These are phyloP conservation scores for Eupithecia centaureata DNA, from an alignment of 2,888 invertebrate species.

Conservation along the genomic window DNA sequence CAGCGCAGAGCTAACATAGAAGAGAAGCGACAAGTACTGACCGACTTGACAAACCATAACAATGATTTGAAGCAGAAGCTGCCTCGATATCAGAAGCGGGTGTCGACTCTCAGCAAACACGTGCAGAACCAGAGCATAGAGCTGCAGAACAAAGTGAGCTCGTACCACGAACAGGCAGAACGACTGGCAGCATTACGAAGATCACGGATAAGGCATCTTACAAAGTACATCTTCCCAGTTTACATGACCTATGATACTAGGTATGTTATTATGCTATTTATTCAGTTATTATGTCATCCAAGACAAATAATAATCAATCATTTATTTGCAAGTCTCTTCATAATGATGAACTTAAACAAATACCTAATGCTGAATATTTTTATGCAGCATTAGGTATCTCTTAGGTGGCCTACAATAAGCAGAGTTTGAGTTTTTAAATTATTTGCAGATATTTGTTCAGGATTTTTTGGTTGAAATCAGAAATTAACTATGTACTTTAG, in stretches of 20 bases:
- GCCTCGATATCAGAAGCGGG: slow-evolving; percentile 75
- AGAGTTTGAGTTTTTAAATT: too few species aligned
- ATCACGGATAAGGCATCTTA: slow-evolving; percentile 73
- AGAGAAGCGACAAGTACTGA: slow-evolving; percentile 60
- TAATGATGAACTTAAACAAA: neutral
- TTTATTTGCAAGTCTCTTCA: too few species aligned
- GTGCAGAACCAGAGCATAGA: slow-evolving; percentile 64
- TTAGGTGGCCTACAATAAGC: too few species aligned
- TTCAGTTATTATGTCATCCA: too few species aligned
- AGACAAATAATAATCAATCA: too few species aligned
- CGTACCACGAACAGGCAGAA: slow-evolving; percentile 64
- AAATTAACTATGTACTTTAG: too few species aligned
- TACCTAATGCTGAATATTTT: neutral
- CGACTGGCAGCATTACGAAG: slow-evolving; percentile 66
- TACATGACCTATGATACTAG: slow-evolving; percentile 76
- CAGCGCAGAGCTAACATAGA: slow-evolving; percentile 69
- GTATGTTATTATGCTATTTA: slow-evolving; percentile 50
- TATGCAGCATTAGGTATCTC: too few species aligned
- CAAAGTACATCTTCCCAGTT: slow-evolving; percentile 79
- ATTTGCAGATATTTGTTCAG: too few species aligned
- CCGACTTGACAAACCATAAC: slow-evolving; percentile 62
- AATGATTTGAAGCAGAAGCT: slow-evolving; percentile 68
- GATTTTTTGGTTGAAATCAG: too few species aligned
- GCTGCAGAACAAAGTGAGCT: slow-evolving; percentile 61
- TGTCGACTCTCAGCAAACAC: slow-evolving; percentile 67